Conservation (phyloP, 1,140 invertebrate species). For the Samia ricini region DNA sequence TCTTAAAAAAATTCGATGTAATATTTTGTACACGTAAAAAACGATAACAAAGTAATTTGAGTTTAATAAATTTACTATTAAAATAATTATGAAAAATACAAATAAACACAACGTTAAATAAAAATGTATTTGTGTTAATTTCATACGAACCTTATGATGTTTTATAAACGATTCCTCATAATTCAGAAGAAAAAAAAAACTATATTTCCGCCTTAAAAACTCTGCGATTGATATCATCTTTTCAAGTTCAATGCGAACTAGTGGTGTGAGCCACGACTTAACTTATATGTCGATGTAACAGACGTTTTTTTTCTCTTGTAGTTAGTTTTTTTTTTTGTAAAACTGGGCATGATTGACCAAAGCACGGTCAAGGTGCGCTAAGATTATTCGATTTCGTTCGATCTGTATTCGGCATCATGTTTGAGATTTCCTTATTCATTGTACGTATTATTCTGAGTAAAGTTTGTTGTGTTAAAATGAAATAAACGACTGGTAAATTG, state of each 20-base stretch:
- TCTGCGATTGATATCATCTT: constrained; percentile 30
- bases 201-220: constrained; percentile 48
- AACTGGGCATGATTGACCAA: constrained; percentile 24
- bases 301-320: constrained; percentile 20
- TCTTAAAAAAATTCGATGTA: too few species aligned
- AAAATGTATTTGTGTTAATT: neutral
- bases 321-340: constrained; percentile 15
- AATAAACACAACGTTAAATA: neutral
- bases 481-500: too few species aligned
- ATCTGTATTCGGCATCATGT: neutral
- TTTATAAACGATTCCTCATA: neutral
- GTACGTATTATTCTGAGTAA: neutral
- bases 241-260: constrained; percentile 38
- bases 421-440: neutral
- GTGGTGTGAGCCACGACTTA: constrained; percentile 18
- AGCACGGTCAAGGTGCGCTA: constrained; percentile 19
- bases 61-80: too few species aligned
- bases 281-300: constrained; percentile 2
- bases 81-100: neutral
- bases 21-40: too few species aligned
- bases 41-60: neutral
- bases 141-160: neutral
- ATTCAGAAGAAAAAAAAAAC: constrained; percentile 15
- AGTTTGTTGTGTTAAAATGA: neutral
- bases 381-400: constrained; percentile 2